A percentile compares a stretch with the other conserved stretches of the same genome.
Conservation (phyloP, 2,888 invertebrate genomes). For the Mesorhabditis belari region DNA sequence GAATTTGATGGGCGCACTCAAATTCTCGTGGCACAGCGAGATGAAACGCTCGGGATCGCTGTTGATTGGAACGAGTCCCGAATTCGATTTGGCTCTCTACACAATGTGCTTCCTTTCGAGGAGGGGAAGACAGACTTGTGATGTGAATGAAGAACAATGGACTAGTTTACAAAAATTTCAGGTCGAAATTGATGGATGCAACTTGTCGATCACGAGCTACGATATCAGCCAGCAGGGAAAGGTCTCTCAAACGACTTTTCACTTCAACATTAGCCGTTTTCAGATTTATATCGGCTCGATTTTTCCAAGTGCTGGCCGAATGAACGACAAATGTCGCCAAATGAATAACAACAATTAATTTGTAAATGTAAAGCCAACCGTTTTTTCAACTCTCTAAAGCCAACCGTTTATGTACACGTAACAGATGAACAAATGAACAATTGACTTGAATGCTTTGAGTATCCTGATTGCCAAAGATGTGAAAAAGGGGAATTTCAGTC, state of each 20-base stretch:
- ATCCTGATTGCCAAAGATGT: too few species aligned
- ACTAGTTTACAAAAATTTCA: slow-evolving; percentile 7
- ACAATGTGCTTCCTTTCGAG: slow-evolving; percentile 76
- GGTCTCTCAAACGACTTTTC: slow-evolving; percentile 5
- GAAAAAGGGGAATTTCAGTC: too few species aligned
- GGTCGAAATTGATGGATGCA: slow-evolving; percentile 48
- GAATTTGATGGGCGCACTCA: slow-evolving; percentile 43
- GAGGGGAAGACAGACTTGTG: slow-evolving; percentile 62
- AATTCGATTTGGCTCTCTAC: slow-evolving; percentile 81
- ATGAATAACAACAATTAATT: slow-evolving; percentile 7
- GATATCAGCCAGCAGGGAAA: slow-evolving; percentile 42
- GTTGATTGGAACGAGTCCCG: slow-evolving; percentile 66
- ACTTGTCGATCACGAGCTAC: slow-evolving; percentile 45
- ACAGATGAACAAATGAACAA: too few species aligned
- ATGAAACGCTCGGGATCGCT: slow-evolving; percentile 38
- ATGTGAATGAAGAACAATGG: slow-evolving; percentile 23
- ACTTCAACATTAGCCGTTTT: not conserved
- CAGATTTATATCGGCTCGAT: slow-evolving; percentile 46
- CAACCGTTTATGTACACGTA: too few species aligned
- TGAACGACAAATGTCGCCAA: slow-evolving; percentile 40
- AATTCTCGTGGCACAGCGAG: slow-evolving; percentile 36
- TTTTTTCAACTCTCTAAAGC: too few species aligned
- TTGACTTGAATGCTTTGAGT: too few species aligned
- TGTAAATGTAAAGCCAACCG: not conserved
- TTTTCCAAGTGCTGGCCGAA: slow-evolving; percentile 45